These are phyloP conservation scores for Eurois occulta DNA, from an alignment of 2,888 invertebrate genomes.

Conservation along the genomic window DNA sequence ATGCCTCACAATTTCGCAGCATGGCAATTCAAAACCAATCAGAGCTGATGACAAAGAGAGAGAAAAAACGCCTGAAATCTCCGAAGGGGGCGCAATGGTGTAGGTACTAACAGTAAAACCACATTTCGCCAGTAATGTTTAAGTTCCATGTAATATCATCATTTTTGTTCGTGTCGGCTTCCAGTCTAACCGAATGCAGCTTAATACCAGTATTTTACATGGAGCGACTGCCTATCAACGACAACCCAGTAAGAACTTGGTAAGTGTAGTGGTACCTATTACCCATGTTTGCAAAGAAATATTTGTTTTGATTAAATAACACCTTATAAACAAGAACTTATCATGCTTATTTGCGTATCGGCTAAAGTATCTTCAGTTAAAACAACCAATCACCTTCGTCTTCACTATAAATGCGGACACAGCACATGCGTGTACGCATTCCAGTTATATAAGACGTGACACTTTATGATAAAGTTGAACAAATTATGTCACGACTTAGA, in stretches of 20 bases:
- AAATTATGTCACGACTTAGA: conserved; percentile 65
- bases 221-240: too few relatives aligned
- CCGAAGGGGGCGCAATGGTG: too few relatives aligned
- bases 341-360: background rate
- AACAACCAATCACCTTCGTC: conserved; percentile 22
- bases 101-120: too few relatives aligned
- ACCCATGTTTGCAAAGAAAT: background rate
- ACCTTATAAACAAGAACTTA: background rate
- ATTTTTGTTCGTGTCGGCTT: too few relatives aligned
- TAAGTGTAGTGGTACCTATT: background rate
- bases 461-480: conserved; percentile 42
- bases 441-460: conserved; percentile 74
- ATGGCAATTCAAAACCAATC: too few relatives aligned
- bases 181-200: too few relatives aligned
- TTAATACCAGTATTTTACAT: too few relatives aligned
- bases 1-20: background rate
- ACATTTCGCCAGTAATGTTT: too few relatives aligned
- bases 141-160: too few relatives aligned
- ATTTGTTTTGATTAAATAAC: background rate
- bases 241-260: too few relatives aligned
- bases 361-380: background rate
- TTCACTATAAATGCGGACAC: conserved; percentile 18
- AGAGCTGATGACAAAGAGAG: too few relatives aligned
- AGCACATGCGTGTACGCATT: conserved; percentile 47
- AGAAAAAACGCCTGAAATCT: too few relatives aligned